phyloP scores from a whole-genome alignment of 2,888 invertebrate species.

The Eupsilia transversa region DNA sequence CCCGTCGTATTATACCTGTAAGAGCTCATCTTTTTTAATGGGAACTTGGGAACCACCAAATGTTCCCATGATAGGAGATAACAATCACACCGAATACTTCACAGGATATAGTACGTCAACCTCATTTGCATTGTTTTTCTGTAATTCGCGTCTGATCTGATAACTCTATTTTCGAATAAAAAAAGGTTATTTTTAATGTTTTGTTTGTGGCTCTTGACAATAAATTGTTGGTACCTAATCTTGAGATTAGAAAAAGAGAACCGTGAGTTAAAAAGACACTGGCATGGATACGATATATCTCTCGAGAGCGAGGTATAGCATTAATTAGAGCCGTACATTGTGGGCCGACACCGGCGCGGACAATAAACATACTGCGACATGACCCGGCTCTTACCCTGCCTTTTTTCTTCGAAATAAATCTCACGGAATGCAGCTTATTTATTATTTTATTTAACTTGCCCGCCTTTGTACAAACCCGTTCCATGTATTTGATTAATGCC shows the following conservation, averaged over 20 bases:
- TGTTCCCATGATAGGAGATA: constrained; percentile 80
- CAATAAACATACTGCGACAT: constrained; percentile 87
- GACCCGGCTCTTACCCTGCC: constrained; percentile 85
- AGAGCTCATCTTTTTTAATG: constrained; percentile 78
- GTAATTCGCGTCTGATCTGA: constrained; percentile 73
- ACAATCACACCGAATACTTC: constrained; percentile 74
- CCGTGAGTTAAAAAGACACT: constrained; percentile 75
- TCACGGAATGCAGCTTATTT: constrained; percentile 88
- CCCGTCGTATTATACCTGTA: constrained; percentile 81
- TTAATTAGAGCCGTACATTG: constrained; percentile 88
- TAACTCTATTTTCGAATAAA: constrained; percentile 66
- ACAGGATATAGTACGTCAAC: constrained; percentile 75
- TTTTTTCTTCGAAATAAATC: constrained; percentile 90
- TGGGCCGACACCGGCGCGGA: constrained; percentile 80
- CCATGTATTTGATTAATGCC: constrained; percentile 87
- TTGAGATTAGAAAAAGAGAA: constrained; percentile 74
- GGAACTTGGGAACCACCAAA: constrained; percentile 74
- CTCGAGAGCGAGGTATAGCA: constrained; percentile 79
- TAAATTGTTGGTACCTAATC: constrained; percentile 62
- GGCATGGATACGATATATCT: constrained; percentile 80
- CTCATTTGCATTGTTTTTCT: constrained; percentile 79
- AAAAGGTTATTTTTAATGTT: constrained; percentile 64
- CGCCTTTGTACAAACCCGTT: constrained; percentile 88
- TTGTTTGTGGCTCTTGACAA: constrained; percentile 58
- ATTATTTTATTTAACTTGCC: constrained; percentile 89